phyloP scores from a whole-genome alignment of 1,140 invertebrate genomes.

The Drosophila melanica region DNA sequence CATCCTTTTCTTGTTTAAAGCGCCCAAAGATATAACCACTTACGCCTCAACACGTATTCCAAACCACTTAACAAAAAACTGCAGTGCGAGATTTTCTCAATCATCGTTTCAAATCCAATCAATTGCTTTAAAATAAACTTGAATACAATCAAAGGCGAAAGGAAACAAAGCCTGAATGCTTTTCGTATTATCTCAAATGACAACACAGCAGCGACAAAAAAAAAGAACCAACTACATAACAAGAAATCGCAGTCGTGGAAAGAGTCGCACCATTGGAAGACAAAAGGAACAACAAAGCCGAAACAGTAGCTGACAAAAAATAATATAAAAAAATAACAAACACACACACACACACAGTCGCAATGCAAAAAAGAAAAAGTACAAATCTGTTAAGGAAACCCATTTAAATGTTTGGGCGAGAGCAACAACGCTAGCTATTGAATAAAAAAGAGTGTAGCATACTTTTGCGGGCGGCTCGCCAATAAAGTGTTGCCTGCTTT shows the following conservation, averaged over 20 bases:
- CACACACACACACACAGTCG: conserved; percentile 31
- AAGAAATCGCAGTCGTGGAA: conserved; percentile 54
- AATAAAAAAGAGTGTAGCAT: conserved; percentile 49
- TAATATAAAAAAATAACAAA: conserved; percentile 7
- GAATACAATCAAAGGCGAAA: conserved; percentile 65
- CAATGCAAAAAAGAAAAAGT: conserved; percentile 56
- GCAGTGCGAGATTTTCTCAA: conserved; percentile 22
- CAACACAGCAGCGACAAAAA: conserved; percentile 53
- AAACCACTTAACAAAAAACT: conserved; percentile 45
- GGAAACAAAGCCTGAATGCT: conserved; percentile 60
- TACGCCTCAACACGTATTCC: conserved; percentile 29
- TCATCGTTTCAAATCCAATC: conserved; percentile 71
- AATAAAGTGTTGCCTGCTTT: conserved; percentile 31
- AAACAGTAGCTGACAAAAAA: conserved; percentile 28
- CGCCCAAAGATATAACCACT: conserved; percentile 18
- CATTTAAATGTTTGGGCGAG: conserved; percentile 69
- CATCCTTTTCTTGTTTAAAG: not conserved
- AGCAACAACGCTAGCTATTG: conserved; percentile 11
- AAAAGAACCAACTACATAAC: conserved; percentile 2
- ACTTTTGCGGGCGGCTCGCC: conserved; percentile 20
- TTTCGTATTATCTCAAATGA: conserved; percentile 79
- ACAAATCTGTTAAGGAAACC: conserved; percentile 78
- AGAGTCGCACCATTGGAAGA: conserved; percentile 48
- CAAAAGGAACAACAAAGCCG: conserved; percentile 34
- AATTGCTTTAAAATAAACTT: conserved; percentile 81